Evolutionary conservation across 2,113 vertebrate genomes (phyloP).

Genomic region (Otis tarda): DNA sequence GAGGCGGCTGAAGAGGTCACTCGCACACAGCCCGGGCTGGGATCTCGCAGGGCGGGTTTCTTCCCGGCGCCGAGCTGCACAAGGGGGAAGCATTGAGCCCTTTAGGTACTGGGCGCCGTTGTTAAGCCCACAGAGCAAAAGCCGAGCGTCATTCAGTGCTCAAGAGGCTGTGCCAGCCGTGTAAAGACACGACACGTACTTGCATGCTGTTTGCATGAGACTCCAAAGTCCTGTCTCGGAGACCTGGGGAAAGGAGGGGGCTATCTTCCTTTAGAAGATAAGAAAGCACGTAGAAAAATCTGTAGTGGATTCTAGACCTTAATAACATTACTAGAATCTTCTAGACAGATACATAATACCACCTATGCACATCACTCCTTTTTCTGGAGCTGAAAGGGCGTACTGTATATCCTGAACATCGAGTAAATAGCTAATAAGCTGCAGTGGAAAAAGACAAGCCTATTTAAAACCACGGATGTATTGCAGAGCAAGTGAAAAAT

Average conservation of each 20-base stretch:
- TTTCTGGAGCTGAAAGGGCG: not conserved
- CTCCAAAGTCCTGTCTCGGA: not conserved
- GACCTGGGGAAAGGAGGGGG: not conserved
- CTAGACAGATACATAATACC: not conserved
- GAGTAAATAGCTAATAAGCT: not conserved
- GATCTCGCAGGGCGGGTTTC: not conserved
- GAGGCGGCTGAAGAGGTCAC: conserved; percentile 43
- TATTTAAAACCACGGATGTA: not conserved
- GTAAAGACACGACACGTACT: not conserved
- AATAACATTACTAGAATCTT: not conserved
- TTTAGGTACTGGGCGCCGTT: too few species aligned
- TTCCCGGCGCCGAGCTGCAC: not conserved
- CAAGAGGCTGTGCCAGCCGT: too few species aligned
- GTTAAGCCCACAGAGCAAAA: not conserved
- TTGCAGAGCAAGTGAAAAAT: not conserved
- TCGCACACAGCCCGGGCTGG: not conserved
- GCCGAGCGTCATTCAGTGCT: accelerated
- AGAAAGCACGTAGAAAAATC: not conserved
- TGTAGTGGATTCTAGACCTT: not conserved
- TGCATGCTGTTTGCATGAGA: not conserved
- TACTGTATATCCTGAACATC: not conserved
- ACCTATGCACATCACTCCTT: not conserved
- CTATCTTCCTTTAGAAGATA: not conserved
- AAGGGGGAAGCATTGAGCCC: not conserved
- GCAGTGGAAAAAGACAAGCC: not conserved